Conservation (phyloP, 35 echinoderm and acorn worm genomes). For the Eucidaris tribuloides region DNA sequence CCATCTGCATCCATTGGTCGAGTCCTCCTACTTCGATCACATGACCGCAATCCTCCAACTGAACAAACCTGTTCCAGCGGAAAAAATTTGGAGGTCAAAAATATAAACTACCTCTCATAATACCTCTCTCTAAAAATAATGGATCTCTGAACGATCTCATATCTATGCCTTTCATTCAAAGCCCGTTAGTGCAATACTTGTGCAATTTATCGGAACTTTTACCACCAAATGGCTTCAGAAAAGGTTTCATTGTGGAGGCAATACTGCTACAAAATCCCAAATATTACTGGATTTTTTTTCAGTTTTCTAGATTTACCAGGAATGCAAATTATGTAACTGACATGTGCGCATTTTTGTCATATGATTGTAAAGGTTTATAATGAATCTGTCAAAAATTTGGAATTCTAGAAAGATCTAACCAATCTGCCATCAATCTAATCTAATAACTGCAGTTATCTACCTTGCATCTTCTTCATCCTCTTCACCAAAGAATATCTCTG, state of each 20-base stretch:
- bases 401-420: background rate
- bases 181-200: background rate
- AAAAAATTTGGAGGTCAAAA: background rate
- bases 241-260: background rate
- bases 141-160: background rate
- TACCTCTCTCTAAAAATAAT: too few relatives aligned
- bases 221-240: background rate
- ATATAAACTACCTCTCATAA: background rate
- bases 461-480: constrained; percentile 72
- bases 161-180: background rate
- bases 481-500: constrained; percentile 75
- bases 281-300: background rate
- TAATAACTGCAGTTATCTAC: background rate
- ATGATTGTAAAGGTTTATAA: background rate
- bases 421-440: background rate
- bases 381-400: background rate
- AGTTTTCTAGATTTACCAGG: background rate
- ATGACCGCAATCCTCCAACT: constrained; percentile 80
- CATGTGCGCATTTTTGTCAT: background rate
- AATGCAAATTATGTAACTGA: background rate
- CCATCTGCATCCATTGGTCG: constrained; percentile 69
- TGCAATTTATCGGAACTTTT: background rate
- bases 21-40: constrained; percentile 58
- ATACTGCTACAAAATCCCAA: background rate
- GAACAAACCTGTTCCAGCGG: constrained; percentile 35